A percentile compares a stretch with the other conserved stretches of the same genome.
Conservation (phyloP, 35 echinoderm and acorn worm genomes). For the Acanthaster planci region DNA sequence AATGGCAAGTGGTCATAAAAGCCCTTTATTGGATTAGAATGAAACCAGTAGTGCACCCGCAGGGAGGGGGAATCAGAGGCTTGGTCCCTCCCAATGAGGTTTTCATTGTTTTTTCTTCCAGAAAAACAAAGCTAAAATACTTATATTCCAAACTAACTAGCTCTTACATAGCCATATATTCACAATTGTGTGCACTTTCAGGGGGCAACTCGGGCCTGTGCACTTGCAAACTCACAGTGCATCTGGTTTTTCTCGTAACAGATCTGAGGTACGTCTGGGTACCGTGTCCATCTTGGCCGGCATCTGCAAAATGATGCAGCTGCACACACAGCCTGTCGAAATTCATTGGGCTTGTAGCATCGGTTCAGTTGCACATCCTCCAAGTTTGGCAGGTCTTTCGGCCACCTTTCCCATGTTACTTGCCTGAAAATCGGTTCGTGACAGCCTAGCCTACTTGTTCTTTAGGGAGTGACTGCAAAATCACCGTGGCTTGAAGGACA, state of each 20-base stretch:
- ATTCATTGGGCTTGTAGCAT: conserved; percentile 47
- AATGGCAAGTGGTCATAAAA: too few species aligned
- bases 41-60: too few species aligned
- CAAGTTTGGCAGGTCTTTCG: conserved; percentile 47
- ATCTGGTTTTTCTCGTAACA: conserved; percentile 32
- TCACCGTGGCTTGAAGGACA: conserved; percentile 50
- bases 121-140: too few species aligned
- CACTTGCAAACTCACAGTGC: conserved; percentile 51
- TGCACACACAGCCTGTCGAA: conserved; percentile 40
- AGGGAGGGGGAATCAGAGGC: too few species aligned
- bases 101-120: too few species aligned
- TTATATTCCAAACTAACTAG: too few species aligned
- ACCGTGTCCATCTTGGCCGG: conserved; percentile 47
- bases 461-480: conserved; percentile 53
- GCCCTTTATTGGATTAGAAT: too few species aligned
- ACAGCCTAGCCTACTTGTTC: conserved; percentile 55
- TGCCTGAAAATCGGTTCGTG: conserved; percentile 37
- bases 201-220: conserved; percentile 59
- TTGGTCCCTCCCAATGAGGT: too few species aligned
- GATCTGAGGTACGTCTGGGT: conserved; percentile 50
- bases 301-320: conserved; percentile 67
- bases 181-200: conserved; percentile 36
- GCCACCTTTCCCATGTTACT: conserved; percentile 56
- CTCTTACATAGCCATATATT: conserved; percentile 46
- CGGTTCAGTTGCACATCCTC: conserved; percentile 38